These are phyloP conservation scores for Gibbula magus DNA, from an alignment of 2,888 invertebrate genomes.

Conservation along the genomic window DNA sequence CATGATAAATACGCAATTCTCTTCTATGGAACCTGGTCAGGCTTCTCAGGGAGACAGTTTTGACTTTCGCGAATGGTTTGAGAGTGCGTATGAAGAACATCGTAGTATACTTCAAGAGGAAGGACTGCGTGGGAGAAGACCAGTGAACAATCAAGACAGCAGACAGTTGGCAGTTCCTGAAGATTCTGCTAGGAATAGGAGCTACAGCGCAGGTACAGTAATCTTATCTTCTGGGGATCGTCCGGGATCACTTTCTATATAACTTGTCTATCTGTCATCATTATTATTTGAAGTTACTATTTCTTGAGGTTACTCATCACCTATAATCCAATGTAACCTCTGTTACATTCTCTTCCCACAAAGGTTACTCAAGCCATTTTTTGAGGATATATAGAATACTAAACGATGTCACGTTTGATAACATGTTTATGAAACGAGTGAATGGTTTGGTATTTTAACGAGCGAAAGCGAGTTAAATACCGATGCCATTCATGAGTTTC, in stretches of 20 bases:
- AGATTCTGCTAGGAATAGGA: conserved; percentile 45
- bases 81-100: conserved; percentile 62
- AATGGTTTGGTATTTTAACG: no score
- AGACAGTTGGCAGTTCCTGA: conserved; percentile 14
- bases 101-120: conserved; percentile 33
- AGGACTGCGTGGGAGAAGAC: conserved; percentile 22
- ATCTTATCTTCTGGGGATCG: background rate
- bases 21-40: conserved; percentile 31
- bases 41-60: conserved; percentile 35
- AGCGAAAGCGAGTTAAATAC: no score
- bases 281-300: no score
- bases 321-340: no score
- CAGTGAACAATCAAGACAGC: conserved; percentile 24
- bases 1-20: conserved; percentile 70
- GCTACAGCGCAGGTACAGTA: conserved; percentile 62
- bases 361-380: no score
- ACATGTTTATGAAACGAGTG: no score
- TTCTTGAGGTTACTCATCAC: no score
- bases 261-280: no score
- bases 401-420: no score
- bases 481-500: no score
- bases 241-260: background rate
- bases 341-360: no score
- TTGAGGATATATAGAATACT: no score
- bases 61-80: conserved; percentile 64